Evolutionary conservation across 2,888 invertebrate species (phyloP).

Genomic region (Tetragonisca angustula): DNA sequence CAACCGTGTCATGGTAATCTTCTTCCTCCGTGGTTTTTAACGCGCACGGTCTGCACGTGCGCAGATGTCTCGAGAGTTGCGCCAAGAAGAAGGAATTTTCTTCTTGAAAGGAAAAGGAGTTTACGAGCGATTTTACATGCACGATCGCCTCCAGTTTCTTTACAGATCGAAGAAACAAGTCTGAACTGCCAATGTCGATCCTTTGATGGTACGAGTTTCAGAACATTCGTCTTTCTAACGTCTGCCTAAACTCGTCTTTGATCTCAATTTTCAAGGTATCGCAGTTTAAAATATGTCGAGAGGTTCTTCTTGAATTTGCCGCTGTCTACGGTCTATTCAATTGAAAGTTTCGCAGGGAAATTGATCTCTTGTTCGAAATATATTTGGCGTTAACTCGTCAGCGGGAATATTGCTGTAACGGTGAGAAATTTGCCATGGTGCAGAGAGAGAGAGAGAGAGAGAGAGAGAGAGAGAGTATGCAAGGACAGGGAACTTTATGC

Average conservation of each 20-base stretch:
- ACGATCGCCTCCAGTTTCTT: not conserved
- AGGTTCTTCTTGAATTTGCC: not conserved
- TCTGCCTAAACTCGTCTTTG: too few relatives aligned
- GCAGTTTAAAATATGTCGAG: too few relatives aligned
- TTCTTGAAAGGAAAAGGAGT: not conserved
- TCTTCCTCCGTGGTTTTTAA: not conserved
- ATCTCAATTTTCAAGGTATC: too few relatives aligned
- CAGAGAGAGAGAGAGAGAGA: not conserved
- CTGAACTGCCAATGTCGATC: not conserved
- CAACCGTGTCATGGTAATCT: not conserved
- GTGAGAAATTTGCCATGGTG: conserved; percentile 69
- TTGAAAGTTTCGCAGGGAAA: conserved; percentile 20
- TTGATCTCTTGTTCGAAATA: conserved; percentile 48
- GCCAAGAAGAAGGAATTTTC: not conserved
- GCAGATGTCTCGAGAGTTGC: not conserved
- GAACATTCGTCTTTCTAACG: too few relatives aligned
- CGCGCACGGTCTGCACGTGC: too few relatives aligned
- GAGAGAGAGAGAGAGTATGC: conserved; percentile 32
- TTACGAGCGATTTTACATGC: not conserved
- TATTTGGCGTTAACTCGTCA: conserved; percentile 65
- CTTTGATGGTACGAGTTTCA: not conserved
- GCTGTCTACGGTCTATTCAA: not conserved
- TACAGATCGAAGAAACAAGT: not conserved
- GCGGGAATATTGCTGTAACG: conserved; percentile 67
- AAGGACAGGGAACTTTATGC: conserved; percentile 72